These are phyloP conservation scores for Donacobius atricapilla DNA, from an alignment of 2,113 vertebrate genomes.

Conservation along the genomic window DNA sequence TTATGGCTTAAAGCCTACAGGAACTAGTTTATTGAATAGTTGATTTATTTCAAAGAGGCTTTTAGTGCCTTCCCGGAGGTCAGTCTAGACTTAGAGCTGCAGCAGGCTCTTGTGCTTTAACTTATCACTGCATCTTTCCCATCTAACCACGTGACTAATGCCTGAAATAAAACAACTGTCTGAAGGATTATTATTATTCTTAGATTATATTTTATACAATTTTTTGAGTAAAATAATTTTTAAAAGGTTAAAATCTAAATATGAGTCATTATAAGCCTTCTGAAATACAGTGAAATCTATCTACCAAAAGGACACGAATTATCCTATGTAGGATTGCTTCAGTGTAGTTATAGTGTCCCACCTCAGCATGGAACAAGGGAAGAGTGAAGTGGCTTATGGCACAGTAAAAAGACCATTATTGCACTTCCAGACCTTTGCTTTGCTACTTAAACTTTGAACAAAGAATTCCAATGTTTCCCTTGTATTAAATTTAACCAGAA, in stretches of 20 bases:
- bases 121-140: not conserved
- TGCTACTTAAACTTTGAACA: not conserved
- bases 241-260: not conserved
- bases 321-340: not conserved
- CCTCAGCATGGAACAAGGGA: not conserved
- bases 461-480: not conserved
- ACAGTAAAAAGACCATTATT: not conserved
- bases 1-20: not conserved
- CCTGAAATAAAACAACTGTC: not conserved
- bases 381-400: rapidly evolving
- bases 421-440: not conserved
- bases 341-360: no score
- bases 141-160: not conserved
- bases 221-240: not conserved
- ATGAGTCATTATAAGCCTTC: not conserved
- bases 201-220: not conserved
- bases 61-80: not conserved
- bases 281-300: not conserved
- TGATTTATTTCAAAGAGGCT: not conserved
- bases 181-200: not conserved
- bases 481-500: not conserved
- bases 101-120: not conserved
- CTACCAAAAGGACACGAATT: not conserved
- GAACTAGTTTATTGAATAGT: not conserved
- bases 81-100: not conserved